These are phyloP conservation scores for Habrosyne pyritoides DNA, from an alignment of 2,888 invertebrate genomes.

Conservation along the genomic window DNA sequence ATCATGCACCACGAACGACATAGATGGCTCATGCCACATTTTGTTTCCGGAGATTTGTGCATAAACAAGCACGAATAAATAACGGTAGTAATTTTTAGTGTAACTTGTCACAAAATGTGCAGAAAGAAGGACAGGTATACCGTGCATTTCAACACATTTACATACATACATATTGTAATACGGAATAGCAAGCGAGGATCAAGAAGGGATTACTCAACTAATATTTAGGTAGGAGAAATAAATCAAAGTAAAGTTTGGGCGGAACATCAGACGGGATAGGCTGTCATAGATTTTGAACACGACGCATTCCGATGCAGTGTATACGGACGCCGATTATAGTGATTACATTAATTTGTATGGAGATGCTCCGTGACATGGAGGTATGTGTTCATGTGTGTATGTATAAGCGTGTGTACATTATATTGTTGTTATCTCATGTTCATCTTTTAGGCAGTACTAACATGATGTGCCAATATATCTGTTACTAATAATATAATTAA, in stretches of 20 bases:
- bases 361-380: constrained; percentile 22
- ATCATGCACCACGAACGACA: constrained; percentile 83
- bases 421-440: background rate
- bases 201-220: constrained; percentile 65
- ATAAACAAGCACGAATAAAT: constrained; percentile 74
- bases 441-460: constrained; percentile 53
- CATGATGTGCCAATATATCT: constrained; percentile 33
- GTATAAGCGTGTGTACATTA: constrained; percentile 12
- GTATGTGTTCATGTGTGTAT: constrained; percentile 47
- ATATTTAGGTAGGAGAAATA: constrained; percentile 56
- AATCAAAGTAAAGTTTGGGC: constrained; percentile 53
- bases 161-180: constrained; percentile 53
- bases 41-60: constrained; percentile 73
- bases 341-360: constrained; percentile 50
- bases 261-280: constrained; percentile 70
- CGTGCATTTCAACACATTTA: constrained; percentile 75
- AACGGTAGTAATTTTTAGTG: constrained; percentile 69
- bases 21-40: constrained; percentile 78
- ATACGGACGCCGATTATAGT: constrained; percentile 59
- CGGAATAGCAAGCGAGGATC: constrained; percentile 75
- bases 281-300: constrained; percentile 54
- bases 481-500: constrained; percentile 18
- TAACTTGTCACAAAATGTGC: constrained; percentile 73
- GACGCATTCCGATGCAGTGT: constrained; percentile 75
- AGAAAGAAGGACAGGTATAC: constrained; percentile 74